Conservation (phyloP, 2,888 invertebrate species). For the Melanostoma mellinum region DNA sequence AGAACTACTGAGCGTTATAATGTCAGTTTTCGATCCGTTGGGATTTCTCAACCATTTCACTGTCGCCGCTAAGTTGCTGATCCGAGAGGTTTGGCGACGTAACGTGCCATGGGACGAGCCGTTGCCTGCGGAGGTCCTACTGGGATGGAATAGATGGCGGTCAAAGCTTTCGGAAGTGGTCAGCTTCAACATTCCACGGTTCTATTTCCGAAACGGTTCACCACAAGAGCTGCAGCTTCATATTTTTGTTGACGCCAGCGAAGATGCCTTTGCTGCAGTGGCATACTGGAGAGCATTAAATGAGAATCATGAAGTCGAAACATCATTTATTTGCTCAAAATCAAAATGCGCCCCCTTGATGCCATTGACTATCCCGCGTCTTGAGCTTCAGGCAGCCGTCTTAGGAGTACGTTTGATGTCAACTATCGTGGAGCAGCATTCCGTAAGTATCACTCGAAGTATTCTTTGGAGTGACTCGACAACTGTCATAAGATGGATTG, state of each 20-base stretch:
- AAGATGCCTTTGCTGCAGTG: slow-evolving; percentile 58
- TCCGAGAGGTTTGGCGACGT: too few species aligned
- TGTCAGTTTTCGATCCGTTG: neutral
- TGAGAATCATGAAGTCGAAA: slow-evolving; percentile 31
- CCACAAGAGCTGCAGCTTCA: slow-evolving; percentile 34
- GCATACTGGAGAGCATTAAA: slow-evolving; percentile 54
- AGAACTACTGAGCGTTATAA: slow-evolving; percentile 7
- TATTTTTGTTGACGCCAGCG: neutral
- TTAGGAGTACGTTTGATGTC: slow-evolving; percentile 32
- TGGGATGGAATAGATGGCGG: neutral
- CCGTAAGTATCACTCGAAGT: slow-evolving; percentile 4
- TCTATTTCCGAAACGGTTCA: neutral
- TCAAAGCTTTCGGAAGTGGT: neutral
- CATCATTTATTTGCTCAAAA: slow-evolving; percentile 62
- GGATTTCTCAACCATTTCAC: too few species aligned
- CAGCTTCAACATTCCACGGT: slow-evolving; percentile 1
- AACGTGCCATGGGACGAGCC: slow-evolving; percentile 21
- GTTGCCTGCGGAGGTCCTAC: slow-evolving; percentile 5
- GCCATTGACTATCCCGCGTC: slow-evolving; percentile 26
- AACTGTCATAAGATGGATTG: slow-evolving; percentile 70
- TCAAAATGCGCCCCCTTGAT: slow-evolving; percentile 46
- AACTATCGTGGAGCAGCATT: slow-evolving; percentile 22
- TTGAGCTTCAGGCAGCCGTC: slow-evolving; percentile 54
- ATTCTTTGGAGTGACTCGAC: slow-evolving; percentile 45
- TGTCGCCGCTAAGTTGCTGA: too few species aligned